phyloP scores from a whole-genome alignment of 2,113 vertebrate genomes.

The Misgurnus mizolepis region DNA sequence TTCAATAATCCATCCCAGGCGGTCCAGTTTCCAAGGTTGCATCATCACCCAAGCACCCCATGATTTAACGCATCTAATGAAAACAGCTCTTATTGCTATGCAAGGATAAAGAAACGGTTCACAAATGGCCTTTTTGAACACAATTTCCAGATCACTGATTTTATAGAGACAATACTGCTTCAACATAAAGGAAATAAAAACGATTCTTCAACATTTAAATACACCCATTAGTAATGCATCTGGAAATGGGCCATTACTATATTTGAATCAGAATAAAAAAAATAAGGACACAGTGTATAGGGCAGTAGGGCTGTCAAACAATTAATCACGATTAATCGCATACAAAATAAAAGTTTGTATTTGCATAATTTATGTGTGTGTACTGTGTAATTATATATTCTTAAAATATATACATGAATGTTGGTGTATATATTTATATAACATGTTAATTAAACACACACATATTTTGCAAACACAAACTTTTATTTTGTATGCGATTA shows the following conservation, averaged over 20 bases:
- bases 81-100: constrained; percentile 8
- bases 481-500: no score
- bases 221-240: no score
- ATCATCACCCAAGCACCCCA: constrained; percentile 12
- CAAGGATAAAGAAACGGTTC: constrained; percentile 17
- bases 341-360: no score
- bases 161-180: neutral
- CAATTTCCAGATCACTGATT: constrained; percentile 18
- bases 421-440: neutral
- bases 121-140: constrained; percentile 10
- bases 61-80: constrained; percentile 24
- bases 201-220: no score
- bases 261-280: no score
- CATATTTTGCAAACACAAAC: no score
- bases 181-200: neutral
- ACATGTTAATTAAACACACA: neutral
- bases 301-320: no score
- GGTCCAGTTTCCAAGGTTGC: constrained; percentile 51
- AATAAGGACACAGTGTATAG: no score
- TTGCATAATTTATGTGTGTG: no score
- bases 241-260: no score
- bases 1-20: constrained; percentile 52
- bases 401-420: neutral
- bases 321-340: no score
- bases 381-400: no score